Percentiles rank a stretch among this genome's conserved stretches.
Evolutionary conservation across 1,140 invertebrate species (phyloP).

Genomic region (Babylonia areolata): DNA sequence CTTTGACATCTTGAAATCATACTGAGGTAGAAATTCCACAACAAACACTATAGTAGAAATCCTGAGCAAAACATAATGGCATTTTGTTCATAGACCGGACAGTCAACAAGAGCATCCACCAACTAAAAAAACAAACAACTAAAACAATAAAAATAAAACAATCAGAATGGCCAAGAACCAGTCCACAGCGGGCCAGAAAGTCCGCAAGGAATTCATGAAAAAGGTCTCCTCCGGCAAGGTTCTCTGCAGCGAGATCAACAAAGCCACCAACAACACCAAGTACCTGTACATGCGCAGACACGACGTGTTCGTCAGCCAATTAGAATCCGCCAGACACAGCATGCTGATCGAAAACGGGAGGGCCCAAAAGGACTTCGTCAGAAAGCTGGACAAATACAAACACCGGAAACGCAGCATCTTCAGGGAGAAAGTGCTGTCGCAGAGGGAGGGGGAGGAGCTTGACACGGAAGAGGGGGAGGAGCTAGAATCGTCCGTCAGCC

Average conservation of each 20-base stretch:
- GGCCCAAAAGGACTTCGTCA: constrained; percentile 24
- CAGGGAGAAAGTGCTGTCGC: background rate
- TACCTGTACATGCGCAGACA: constrained; percentile 39
- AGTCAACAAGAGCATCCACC: too few species aligned
- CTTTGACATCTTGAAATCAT: too few species aligned
- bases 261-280: constrained; percentile 33
- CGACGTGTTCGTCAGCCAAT: constrained; percentile 12
- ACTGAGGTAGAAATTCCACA: too few species aligned
- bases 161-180: background rate
- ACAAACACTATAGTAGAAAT: too few species aligned
- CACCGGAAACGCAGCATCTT: constrained; percentile 18
- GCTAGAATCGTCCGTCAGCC: background rate
- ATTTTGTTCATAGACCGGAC: too few species aligned
- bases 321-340: constrained; percentile 32
- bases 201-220: constrained; percentile 28
- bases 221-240: constrained; percentile 32
- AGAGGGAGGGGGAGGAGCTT: background rate
- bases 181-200: background rate
- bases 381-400: constrained; percentile 25
- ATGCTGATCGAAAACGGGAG: constrained; percentile 4
- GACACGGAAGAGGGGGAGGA: background rate
- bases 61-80: too few species aligned
- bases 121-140: too few species aligned
- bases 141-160: background rate
- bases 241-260: constrained; percentile 38